Base-by-base conservation (phyloP, 2,113 vertebrate species). In the Empidonax alnorum region DNA sequence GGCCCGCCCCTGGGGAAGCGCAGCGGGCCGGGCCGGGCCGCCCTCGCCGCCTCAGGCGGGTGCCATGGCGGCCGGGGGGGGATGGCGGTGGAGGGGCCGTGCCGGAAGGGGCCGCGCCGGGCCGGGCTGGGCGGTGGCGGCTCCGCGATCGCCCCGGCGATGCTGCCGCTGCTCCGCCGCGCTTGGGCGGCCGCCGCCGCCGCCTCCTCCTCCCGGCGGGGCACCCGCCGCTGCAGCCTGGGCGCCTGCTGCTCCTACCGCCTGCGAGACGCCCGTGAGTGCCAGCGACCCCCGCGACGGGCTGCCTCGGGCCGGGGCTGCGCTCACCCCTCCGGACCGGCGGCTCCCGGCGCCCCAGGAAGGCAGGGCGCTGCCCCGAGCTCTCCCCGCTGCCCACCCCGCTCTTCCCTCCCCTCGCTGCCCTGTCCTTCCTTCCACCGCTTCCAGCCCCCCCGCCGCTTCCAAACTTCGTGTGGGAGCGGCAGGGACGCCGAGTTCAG, bases 191-290 rank as follows among this genome's bases (percentile, higher is more conserved):
- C 24, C 15, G 96, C 84, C 9, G 62, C 75, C 42, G 44, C 44
- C 18, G 10, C 39, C 39, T 19, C 76, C 0, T 30, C 55, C 0
- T 72, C 58, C 4, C 68, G 31, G 69, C 8, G 6, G 28, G 82
- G 90, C 23, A 85, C 56, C 1, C 90, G 99, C 47, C 63, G 63
- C 23, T 99, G 99, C 94, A 98, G 98, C 93, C 96, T 99, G 37
- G 93, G 97, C 5, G 98, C 98, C n/a, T 97, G 97, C 91, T 99
- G 98, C 84, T 98, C 98, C 5, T 99, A 98, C 97, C 99, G 97
- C 98, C 98, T 97, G 84, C 97, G 98, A 58, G 97, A 98, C 52
- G 98, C 98, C 92, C 89, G 99, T 99, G 84, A 98, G 98, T 98
- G 62, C 66, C 49, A 50, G 49, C 24, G 49, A 50, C 49, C 24